phyloP scores from a whole-genome alignment of 2,113 vertebrate species.

The Cathartes aura region DNA sequence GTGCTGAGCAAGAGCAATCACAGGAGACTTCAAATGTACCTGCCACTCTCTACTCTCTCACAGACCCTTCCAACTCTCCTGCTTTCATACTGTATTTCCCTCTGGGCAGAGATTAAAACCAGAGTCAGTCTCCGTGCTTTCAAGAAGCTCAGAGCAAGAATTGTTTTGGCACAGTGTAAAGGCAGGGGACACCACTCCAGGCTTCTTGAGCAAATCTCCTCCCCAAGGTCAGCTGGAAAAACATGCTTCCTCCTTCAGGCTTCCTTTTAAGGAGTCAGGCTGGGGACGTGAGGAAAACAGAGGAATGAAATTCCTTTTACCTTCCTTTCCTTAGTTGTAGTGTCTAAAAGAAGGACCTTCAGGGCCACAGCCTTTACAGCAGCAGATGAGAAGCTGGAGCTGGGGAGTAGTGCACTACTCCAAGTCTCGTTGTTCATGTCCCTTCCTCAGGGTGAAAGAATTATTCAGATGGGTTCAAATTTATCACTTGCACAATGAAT shows the following conservation, averaged over 20 bases:
- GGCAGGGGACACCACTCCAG: neutral
- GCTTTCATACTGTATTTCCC: neutral
- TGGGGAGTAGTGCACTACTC: neutral
- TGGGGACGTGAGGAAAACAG: neutral
- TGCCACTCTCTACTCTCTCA: neutral
- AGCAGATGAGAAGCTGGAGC: neutral
- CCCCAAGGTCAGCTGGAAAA: neutral
- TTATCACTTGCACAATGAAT: neutral
- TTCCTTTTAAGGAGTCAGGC: neutral
- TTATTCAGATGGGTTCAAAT: neutral
- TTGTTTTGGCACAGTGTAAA: neutral
- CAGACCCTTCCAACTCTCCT: neutral
- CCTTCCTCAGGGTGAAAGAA: neutral
- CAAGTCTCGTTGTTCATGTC: neutral
- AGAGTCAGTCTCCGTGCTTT: neutral
- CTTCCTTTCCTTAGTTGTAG: neutral
- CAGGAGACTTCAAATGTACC: neutral
- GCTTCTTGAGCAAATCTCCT: neutral
- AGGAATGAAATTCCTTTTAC: neutral
- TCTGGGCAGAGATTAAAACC: neutral
- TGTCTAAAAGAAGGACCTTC: neutral
- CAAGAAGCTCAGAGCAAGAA: neutral
- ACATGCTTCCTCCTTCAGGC: neutral
- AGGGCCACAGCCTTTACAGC: neutral
- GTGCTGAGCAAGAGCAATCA: neutral